phyloP scores from a whole-genome alignment of 2,113 vertebrate genomes.

The Bos javanicus region DNA sequence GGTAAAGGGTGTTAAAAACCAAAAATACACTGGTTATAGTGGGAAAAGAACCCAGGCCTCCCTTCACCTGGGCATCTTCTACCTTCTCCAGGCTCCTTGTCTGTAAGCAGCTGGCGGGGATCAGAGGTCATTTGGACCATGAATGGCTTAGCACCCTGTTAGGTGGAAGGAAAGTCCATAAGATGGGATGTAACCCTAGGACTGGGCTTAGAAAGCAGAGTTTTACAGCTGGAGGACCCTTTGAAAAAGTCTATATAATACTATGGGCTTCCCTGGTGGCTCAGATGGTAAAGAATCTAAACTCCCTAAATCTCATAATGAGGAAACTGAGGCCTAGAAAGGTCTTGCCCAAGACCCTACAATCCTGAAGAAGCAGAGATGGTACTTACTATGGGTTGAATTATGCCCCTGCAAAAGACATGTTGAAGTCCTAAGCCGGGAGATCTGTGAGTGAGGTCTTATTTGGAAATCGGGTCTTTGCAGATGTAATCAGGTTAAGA shows the following conservation, averaged over 20 bases:
- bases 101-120: neutral
- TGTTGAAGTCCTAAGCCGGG: neutral
- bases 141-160: neutral
- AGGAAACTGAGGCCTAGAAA: neutral
- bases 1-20: neutral
- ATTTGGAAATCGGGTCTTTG: neutral
- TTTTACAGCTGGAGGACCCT: neutral
- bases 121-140: neutral
- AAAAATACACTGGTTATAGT: neutral
- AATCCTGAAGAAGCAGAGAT: neutral
- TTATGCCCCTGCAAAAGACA: neutral
- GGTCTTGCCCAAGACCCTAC: neutral
- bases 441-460: neutral
- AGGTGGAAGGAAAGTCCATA: neutral
- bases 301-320: neutral
- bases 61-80: neutral
- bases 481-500: neutral
- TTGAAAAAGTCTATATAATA: neutral
- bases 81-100: neutral
- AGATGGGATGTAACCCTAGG: neutral
- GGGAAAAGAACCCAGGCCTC: neutral
- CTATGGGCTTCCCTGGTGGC: neutral
- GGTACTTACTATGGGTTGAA: neutral
- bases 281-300: neutral
- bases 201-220: neutral